Conservation (phyloP, 2,797 vertebrate species). For the Etheostoma nigrum region DNA sequence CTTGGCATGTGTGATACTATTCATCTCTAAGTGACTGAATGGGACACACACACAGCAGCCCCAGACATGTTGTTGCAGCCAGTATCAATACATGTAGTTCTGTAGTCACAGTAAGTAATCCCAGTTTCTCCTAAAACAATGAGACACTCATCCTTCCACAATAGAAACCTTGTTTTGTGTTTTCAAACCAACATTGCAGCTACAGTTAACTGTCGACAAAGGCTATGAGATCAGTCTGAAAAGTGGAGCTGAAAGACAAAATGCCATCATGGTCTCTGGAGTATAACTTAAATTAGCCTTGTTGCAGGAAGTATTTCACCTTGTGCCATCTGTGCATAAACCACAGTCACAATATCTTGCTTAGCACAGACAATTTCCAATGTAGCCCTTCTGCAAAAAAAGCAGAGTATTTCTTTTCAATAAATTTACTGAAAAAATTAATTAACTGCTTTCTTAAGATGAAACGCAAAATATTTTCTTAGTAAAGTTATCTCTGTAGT, state of each 20-base stretch:
- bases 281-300: constrained; percentile 42
- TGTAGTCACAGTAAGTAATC: constrained; percentile 34
- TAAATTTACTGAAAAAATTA: constrained; percentile 8
- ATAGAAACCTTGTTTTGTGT: constrained; percentile 35
- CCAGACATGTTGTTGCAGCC: constrained; percentile 44
- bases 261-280: constrained; percentile 6
- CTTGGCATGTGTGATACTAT: constrained; percentile 3
- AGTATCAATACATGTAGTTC: constrained; percentile 48
- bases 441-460: background rate
- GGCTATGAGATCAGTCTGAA: constrained; percentile 17
- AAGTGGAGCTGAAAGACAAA: constrained; percentile 26
- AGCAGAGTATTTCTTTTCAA: too few relatives aligned
- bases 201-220: constrained; percentile 53
- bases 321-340: constrained; percentile 55
- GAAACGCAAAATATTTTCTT: background rate
- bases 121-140: constrained; percentile 53
- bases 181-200: constrained; percentile 22
- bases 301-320: constrained; percentile 56
- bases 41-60: constrained; percentile 17
- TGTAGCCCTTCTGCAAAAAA: background rate
- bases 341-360: constrained; percentile 23
- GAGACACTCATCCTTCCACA: constrained; percentile 37
- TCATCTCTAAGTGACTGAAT: constrained; percentile 15
- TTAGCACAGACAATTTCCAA: constrained; percentile 1
- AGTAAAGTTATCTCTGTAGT: background rate